These are phyloP conservation scores for Eledona agricola DNA, from an alignment of 2,888 invertebrate genomes.

Conservation along the genomic window DNA sequence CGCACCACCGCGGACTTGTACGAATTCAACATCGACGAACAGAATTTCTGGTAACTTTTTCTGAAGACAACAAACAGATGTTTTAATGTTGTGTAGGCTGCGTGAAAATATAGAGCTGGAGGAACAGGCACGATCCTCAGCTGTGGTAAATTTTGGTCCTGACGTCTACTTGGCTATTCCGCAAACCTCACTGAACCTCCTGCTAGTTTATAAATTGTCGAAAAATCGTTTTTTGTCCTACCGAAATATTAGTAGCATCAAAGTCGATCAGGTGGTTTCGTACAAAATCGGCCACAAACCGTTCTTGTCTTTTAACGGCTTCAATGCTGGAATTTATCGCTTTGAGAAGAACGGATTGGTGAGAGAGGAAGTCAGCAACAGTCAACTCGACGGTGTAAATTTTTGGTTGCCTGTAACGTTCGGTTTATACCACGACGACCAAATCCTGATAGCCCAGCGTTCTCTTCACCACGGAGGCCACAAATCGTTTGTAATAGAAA, in stretches of 20 bases:
- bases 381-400: conserved; percentile 52
- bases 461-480: conserved; percentile 52
- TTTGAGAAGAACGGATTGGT: conserved; percentile 49
- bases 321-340: conserved; percentile 54
- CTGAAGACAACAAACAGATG: neutral
- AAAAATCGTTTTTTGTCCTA: conserved; percentile 47
- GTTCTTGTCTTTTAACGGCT: conserved; percentile 58
- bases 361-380: conserved; percentile 47
- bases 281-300: conserved; percentile 58
- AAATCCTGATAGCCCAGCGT: conserved; percentile 61
- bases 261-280: conserved; percentile 50
- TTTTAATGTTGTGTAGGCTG: conserved; percentile 43
- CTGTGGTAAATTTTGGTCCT: conserved; percentile 46
- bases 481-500: conserved; percentile 50
- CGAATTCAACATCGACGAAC: conserved; percentile 48
- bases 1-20: conserved; percentile 54
- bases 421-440: conserved; percentile 62
- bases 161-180: conserved; percentile 54
- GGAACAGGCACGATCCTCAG: conserved; percentile 47
- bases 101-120: conserved; percentile 51
- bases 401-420: conserved; percentile 59
- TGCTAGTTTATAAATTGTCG: conserved; percentile 51
- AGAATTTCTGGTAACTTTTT: conserved; percentile 53
- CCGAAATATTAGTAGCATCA: conserved; percentile 48
- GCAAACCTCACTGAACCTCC: conserved; percentile 46